Percentiles rank a stretch among this genome's conserved stretches.
Conservation (phyloP, 2,113 vertebrate species). For the Pseudorasbora parva region DNA sequence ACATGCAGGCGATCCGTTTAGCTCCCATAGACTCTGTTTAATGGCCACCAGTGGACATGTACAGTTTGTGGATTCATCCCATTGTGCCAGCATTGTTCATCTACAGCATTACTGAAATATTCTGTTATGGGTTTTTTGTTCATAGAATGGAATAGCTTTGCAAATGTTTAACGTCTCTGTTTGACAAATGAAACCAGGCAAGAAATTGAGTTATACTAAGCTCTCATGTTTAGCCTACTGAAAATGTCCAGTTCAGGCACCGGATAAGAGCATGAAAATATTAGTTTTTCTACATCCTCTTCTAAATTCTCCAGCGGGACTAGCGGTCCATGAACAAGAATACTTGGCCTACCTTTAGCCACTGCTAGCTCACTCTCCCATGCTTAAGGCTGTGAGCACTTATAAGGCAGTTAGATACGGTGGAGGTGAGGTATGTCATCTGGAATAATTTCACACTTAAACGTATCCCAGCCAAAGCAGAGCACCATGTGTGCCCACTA, state of each 20-base stretch:
- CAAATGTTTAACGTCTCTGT: conserved; percentile 24
- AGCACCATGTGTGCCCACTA: conserved; percentile 54
- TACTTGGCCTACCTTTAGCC: conserved; percentile 10
- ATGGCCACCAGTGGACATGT: neutral
- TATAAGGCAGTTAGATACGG: conserved; percentile 55
- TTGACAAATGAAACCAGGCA: conserved; percentile 44
- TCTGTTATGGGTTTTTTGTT: neutral
- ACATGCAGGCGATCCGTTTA: no score
- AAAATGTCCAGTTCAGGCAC: conserved; percentile 36
- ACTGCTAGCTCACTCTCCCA: conserved; percentile 3
- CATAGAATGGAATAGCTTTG: conserved; percentile 22
- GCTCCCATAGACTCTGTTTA: neutral
- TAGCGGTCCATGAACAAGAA: conserved; percentile 18
- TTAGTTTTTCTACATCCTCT: conserved; percentile 43
- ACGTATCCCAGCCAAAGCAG: conserved; percentile 51
- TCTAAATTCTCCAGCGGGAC: conserved; percentile 35
- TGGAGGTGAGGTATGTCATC: conserved; percentile 61
- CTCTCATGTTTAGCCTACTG: conserved; percentile 33
- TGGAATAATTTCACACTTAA: conserved; percentile 65
- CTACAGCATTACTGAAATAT: no score
- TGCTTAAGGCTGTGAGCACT: conserved; percentile 53
- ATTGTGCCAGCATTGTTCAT: conserved; percentile 19
- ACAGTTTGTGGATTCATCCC: neutral
- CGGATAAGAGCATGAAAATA: conserved; percentile 34
- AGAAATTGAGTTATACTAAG: conserved; percentile 52